These are phyloP conservation scores for Glyphotaelius pellucidus DNA, from an alignment of 2,888 invertebrate genomes.

Conservation along the genomic window DNA sequence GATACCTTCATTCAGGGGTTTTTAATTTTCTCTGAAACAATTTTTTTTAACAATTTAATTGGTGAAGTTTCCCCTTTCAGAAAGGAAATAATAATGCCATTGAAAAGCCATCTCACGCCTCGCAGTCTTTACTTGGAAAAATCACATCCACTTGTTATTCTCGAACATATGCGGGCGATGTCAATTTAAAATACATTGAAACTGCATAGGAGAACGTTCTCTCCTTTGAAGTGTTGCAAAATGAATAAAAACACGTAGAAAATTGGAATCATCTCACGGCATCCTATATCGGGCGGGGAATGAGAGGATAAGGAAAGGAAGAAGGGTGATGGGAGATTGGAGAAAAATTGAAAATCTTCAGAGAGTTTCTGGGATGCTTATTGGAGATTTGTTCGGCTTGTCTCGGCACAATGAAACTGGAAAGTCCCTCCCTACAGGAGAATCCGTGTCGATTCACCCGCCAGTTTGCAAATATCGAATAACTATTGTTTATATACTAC, in stretches of 20 bases:
- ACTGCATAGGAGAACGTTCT: constrained; percentile 52
- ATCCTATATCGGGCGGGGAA: constrained; percentile 50
- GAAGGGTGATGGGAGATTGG: constrained; percentile 47
- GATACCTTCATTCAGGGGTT: background rate
- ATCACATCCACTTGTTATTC: constrained; percentile 28
- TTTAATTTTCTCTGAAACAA: background rate
- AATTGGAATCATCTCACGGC: constrained; percentile 59
- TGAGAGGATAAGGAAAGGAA: constrained; percentile 59
- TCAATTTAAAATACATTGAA: constrained; percentile 58
- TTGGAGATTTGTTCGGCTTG: constrained; percentile 61
- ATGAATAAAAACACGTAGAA: constrained; percentile 64
- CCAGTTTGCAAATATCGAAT: constrained; percentile 27
- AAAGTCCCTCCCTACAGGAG: background rate
- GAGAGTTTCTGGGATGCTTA: constrained; percentile 60
- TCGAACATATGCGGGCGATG: constrained; percentile 42
- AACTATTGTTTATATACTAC: constrained; percentile 1
- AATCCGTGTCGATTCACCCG: constrained; percentile 18
- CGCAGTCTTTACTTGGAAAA: background rate
- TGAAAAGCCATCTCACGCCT: background rate
- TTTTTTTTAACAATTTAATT: background rate
- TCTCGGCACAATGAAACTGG: constrained; percentile 27
- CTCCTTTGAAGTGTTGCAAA: constrained; percentile 60
- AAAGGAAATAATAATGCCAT: constrained; percentile 14
- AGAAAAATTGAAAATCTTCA: constrained; percentile 65
- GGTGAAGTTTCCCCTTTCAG: constrained; percentile 5